phyloP scores from a whole-genome alignment of 2,113 vertebrate genomes.

The Eubucco bourcierii region DNA sequence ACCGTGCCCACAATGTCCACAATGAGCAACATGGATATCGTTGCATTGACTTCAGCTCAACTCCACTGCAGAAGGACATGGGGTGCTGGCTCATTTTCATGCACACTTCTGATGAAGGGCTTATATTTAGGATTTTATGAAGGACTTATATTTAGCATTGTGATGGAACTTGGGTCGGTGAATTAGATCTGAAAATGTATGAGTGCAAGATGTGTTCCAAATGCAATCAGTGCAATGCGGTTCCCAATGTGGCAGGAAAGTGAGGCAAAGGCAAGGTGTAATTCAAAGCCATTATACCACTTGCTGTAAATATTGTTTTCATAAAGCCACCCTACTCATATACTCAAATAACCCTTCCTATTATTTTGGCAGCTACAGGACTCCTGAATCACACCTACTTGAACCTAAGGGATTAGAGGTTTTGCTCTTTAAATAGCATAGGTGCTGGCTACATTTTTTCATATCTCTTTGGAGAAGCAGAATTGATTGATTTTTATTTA shows the following conservation, averaged over 20 bases:
- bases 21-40: neutral
- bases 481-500: neutral
- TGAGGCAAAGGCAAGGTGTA: neutral
- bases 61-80: neutral
- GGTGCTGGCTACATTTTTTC: neutral
- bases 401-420: slow-evolving; percentile 33
- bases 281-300: neutral
- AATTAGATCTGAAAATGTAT: slow-evolving; percentile 5
- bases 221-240: neutral
- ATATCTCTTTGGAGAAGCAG: slow-evolving; percentile 20
- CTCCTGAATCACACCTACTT: slow-evolving; percentile 22
- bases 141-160: neutral
- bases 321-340: slow-evolving; percentile 19
- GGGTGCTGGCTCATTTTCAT: neutral
- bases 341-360: slow-evolving; percentile 24
- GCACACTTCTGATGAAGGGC: neutral
- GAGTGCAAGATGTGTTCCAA: neutral
- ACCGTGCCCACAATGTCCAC: neutral
- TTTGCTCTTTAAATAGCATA: slow-evolving; percentile 23
- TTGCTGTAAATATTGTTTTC: slow-evolving; percentile 10
- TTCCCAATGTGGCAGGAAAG: neutral
- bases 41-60: neutral
- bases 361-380: slow-evolving; percentile 6
- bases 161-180: neutral
- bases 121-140: neutral